Evolutionary conservation across 1,140 invertebrate genomes (phyloP).

Genomic region (Lordiphosa collinella): DNA sequence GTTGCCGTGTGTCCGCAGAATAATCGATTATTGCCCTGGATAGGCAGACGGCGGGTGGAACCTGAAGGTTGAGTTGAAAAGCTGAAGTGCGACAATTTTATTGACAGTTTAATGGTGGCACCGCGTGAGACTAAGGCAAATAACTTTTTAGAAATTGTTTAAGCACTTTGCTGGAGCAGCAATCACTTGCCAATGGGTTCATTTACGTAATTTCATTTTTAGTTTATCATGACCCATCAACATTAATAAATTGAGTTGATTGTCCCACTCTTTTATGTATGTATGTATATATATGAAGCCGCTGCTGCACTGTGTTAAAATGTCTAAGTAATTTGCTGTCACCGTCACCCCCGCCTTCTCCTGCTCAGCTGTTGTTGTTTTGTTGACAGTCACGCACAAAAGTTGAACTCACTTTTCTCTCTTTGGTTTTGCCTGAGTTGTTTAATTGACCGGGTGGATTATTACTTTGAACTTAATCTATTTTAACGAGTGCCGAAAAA

Average conservation of each 20-base stretch:
- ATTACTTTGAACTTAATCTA: conserved; percentile 41
- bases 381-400: not conserved
- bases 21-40: conserved; percentile 62
- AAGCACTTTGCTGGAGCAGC: conserved; percentile 1
- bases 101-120: conserved; percentile 6
- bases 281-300: conserved; percentile 14
- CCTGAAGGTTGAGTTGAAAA: no score
- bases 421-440: conserved; percentile 5
- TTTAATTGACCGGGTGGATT: conserved; percentile 50
- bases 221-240: conserved; percentile 23
- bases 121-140: conserved; percentile 19
- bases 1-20: conserved; percentile 29
- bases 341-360: not conserved
- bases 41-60: conserved; percentile 5
- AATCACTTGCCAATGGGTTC: conserved; percentile 22
- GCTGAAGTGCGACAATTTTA: conserved; percentile 14
- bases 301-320: conserved; percentile 16
- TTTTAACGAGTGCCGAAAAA: no score
- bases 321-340: conserved; percentile 47
- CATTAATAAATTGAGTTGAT: conserved; percentile 47
- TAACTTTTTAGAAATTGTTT: conserved; percentile 14
- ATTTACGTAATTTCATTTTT: conserved; percentile 34
- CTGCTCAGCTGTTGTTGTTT: not conserved
- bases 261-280: conserved; percentile 21
- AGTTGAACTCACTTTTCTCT: conserved; percentile 38